Conservation (phyloP, 2,888 invertebrate genomes). For the Nemotelus nigrinus region DNA sequence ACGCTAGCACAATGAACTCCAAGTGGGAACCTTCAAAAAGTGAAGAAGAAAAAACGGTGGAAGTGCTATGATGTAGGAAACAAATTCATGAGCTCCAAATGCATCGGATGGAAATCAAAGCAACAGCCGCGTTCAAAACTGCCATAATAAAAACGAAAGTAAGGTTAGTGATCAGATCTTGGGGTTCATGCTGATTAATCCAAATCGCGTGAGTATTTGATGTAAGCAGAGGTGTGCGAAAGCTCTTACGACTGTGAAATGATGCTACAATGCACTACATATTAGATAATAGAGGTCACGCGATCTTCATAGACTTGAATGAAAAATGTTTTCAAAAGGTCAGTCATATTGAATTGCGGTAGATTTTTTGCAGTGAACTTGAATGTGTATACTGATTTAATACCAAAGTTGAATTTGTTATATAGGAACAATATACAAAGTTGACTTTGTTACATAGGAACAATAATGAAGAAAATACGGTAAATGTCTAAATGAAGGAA, state of each 20-base stretch:
- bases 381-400: no score
- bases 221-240: neutral
- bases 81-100: no score
- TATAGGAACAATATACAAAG: no score
- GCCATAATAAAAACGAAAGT: constrained; percentile 32
- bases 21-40: no score
- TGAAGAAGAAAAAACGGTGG: no score
- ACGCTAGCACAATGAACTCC: no score
- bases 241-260: constrained; percentile 1
- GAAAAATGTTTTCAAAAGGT: constrained; percentile 24
- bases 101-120: neutral
- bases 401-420: no score
- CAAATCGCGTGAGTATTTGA: neutral
- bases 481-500: no score
- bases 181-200: neutral
- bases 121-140: neutral
- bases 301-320: neutral
- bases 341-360: neutral
- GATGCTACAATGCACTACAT: constrained; percentile 1
- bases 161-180: constrained; percentile 27
- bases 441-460: no score
- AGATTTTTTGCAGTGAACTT: neutral
- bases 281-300: constrained; percentile 24
- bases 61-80: no score
- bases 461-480: no score